Percentiles rank a stretch among this genome's conserved stretches.
These are phyloP conservation scores for Dynastes hyllus DNA, from an alignment of 2,888 invertebrate species.

Conservation along the genomic window DNA sequence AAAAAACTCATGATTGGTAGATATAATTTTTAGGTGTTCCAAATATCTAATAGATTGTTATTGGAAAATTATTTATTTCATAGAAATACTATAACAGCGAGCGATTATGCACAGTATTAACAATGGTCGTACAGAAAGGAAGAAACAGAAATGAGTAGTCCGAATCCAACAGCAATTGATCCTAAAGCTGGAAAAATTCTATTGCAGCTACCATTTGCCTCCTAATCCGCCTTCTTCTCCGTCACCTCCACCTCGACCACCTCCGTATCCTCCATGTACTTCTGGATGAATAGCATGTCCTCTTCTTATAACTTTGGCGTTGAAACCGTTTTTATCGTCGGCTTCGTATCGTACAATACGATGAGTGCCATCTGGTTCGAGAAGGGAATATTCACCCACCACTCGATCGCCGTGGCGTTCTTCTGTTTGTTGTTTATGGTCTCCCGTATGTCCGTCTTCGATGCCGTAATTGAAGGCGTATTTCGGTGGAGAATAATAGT, in stretches of 20 bases:
- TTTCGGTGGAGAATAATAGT: constrained; percentile 65
- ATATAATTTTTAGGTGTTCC: too few species aligned
- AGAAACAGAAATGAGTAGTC: constrained; percentile 1
- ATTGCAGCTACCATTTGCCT: constrained; percentile 56
- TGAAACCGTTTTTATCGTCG: constrained; percentile 69
- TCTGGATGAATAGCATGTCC: constrained; percentile 50
- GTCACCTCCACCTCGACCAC: constrained; percentile 3
- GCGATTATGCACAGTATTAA: background rate
- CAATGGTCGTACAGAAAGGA: background rate
- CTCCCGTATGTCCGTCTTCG: constrained; percentile 70
- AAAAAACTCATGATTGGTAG: too few species aligned
- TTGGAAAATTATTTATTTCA: constrained; percentile 31
- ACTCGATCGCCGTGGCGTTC: constrained; percentile 68
- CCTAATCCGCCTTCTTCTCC: constrained; percentile 66
- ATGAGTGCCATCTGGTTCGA: constrained; percentile 70
- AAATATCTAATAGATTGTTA: too few species aligned
- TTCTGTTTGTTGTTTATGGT: constrained; percentile 70
- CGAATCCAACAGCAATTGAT: constrained; percentile 23
- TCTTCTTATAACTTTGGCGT: constrained; percentile 61
- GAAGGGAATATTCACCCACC: constrained; percentile 68
- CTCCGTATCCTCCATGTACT: constrained; percentile 3
- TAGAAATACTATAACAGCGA: constrained; percentile 29
- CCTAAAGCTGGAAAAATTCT: background rate
- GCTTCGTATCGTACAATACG: constrained; percentile 70
- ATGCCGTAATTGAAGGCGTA: constrained; percentile 70